phyloP scores from a whole-genome alignment of 2,888 invertebrate species.

The Heliconius erato region DNA sequence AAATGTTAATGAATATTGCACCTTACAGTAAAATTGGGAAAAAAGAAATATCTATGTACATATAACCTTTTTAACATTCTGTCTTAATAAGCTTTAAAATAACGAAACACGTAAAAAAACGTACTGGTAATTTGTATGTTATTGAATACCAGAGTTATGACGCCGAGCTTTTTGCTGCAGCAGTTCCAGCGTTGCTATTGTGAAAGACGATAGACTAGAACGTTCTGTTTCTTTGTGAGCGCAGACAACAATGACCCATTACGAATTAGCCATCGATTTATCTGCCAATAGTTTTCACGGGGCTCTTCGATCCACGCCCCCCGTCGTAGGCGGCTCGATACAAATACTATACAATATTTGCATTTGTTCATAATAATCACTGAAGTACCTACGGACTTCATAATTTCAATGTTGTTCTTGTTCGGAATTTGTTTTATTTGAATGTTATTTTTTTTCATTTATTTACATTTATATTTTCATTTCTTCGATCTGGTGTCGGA shows the following conservation, averaged over 20 bases:
- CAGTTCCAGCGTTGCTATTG: slow-evolving; percentile 58
- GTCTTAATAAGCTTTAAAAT: background rate
- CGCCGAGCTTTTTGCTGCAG: slow-evolving; percentile 32
- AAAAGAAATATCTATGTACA: too few species aligned
- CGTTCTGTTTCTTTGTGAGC: slow-evolving; percentile 80
- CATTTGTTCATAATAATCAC: slow-evolving; percentile 49
- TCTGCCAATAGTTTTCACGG: slow-evolving; percentile 78
- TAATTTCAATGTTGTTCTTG: slow-evolving; percentile 35
- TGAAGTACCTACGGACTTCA: slow-evolving; percentile 35
- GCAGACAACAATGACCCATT: slow-evolving; percentile 83
- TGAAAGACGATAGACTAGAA: slow-evolving; percentile 75
- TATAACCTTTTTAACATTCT: background rate
- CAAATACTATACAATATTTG: slow-evolving; percentile 56
- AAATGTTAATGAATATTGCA: too few species aligned
- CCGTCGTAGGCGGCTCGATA: slow-evolving; percentile 57
- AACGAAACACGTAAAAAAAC: background rate
- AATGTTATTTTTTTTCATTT: too few species aligned
- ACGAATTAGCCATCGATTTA: slow-evolving; percentile 83
- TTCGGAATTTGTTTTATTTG: background rate
- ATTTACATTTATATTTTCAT: too few species aligned
- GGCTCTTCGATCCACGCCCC: slow-evolving; percentile 61
- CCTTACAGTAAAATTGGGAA: too few species aligned
- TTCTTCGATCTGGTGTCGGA: too few species aligned
- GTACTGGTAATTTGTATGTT: slow-evolving; percentile 5
- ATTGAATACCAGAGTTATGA: slow-evolving; percentile 34